Conservation (phyloP, 2,113 vertebrate species). For the Plecotus auritus region DNA sequence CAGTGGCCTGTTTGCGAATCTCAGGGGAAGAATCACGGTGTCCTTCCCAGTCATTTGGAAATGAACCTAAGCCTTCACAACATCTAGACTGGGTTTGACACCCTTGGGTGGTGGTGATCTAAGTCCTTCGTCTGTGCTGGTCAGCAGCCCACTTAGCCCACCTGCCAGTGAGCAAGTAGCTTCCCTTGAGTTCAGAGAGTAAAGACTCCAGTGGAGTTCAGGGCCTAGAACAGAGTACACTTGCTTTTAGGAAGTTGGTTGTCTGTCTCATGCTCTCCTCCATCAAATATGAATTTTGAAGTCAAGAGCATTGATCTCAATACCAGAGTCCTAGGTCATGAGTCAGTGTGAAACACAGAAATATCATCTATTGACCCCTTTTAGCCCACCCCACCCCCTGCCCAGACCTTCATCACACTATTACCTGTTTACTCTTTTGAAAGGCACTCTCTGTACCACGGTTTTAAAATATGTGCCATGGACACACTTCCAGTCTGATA, state of each 20-base stretch:
- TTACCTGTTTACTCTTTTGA: not conserved
- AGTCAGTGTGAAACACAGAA: not conserved
- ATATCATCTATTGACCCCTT: too few species aligned
- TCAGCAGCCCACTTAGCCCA: not conserved
- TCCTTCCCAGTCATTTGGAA: constrained; percentile 36
- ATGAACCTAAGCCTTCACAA: not conserved
- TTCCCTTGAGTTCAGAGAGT: not conserved
- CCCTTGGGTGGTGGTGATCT: not conserved
- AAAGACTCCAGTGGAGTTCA: not conserved
- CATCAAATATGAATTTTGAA: not conserved
- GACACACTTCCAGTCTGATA: not conserved
- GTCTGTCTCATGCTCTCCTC: not conserved
- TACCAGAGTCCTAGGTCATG: not conserved
- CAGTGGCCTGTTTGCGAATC: not conserved
- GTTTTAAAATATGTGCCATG: not conserved
- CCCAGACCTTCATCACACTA: too few species aligned
- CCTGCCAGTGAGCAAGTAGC: not conserved
- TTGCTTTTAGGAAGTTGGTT: not conserved
- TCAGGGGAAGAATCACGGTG: constrained; percentile 10
- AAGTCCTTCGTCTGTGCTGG: not conserved
- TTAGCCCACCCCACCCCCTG: too few species aligned
- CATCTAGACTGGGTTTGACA: not conserved
- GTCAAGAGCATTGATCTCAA: not conserved
- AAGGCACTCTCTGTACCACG: not conserved
- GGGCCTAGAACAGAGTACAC: not conserved